Evolutionary conservation across 1,140 invertebrate genomes (phyloP).

Genomic region (Temnothorax longispinosus): DNA sequence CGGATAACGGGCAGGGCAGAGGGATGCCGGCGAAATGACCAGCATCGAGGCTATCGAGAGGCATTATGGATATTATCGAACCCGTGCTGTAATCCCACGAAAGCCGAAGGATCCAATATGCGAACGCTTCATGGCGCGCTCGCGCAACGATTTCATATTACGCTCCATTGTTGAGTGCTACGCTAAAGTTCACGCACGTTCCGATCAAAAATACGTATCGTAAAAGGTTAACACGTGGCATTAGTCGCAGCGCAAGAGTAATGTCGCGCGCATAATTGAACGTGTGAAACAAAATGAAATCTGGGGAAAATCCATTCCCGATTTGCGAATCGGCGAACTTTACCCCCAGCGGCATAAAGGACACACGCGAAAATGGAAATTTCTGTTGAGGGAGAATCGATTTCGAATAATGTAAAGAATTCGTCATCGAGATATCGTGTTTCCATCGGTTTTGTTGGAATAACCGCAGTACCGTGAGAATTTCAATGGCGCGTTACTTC

Average conservation of each 20-base stretch:
- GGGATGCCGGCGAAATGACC: constrained; percentile 29
- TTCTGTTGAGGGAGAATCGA: not conserved
- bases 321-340: not conserved
- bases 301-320: not conserved
- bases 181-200: not conserved
- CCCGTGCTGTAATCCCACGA: constrained; percentile 30
- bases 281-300: constrained; percentile 2
- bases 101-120: constrained; percentile 52
- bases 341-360: too few species aligned
- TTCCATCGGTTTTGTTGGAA: constrained; percentile 16
- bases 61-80: constrained; percentile 60
- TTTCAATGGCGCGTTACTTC: constrained; percentile 34
- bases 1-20: constrained; percentile 22
- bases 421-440: not conserved
- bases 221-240: not conserved
- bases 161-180: constrained; percentile 2
- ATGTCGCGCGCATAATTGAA: not conserved
- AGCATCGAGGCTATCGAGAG: constrained; percentile 12
- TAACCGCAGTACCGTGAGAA: not conserved
- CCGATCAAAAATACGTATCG: not conserved
- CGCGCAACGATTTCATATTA: constrained; percentile 33
- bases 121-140: constrained; percentile 23
- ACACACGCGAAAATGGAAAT: not conserved
- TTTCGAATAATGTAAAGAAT: constrained; percentile 23
- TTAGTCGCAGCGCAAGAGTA: not conserved